Conservation (phyloP, 2,888 invertebrate species). For the Piscicola geometra region DNA sequence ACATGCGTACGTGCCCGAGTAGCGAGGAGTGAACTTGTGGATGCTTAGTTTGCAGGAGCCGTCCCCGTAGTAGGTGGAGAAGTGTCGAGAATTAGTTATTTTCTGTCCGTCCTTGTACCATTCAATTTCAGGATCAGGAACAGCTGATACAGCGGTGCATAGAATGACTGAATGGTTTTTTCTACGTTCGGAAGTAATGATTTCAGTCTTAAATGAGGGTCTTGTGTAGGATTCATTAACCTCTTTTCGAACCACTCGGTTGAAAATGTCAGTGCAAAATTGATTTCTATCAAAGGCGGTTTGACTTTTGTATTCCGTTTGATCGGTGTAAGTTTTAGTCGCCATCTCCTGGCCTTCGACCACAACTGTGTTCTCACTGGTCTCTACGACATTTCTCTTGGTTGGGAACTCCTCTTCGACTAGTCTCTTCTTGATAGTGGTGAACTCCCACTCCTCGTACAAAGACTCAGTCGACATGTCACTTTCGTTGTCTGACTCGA, state of each 20-base stretch:
- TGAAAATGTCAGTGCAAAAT: background rate
- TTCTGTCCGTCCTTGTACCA: conserved; percentile 30
- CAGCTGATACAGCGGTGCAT: background rate
- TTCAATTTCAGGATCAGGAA: conserved; percentile 24
- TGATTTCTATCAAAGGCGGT: background rate
- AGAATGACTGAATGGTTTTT: conserved; percentile 11
- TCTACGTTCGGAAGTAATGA: conserved; percentile 1
- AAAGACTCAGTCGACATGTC: conserved; percentile 25
- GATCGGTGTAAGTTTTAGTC: background rate
- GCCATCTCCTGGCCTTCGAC: background rate
- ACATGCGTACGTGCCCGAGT: conserved; percentile 26
- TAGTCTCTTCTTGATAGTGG: conserved; percentile 18
- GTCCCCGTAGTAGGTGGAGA: conserved; percentile 10
- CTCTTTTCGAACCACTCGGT: background rate
- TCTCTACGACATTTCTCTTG: conserved; percentile 6
- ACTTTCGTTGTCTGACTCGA: conserved; percentile 29
- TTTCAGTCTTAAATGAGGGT: conserved; percentile 20
- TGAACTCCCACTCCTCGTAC: conserved; percentile 33
- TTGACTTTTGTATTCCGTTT: background rate
- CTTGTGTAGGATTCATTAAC: background rate
- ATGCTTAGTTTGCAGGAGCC: conserved; percentile 27
- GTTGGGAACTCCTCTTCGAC: conserved; percentile 33
- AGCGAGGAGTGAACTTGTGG: conserved; percentile 19
- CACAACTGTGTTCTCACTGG: background rate
- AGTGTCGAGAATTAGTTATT: conserved; percentile 13